A percentile compares a stretch with the other conserved stretches of the same genome.
phyloP scores from a whole-genome alignment of 2,888 invertebrate species.

The Andrena minutula region DNA sequence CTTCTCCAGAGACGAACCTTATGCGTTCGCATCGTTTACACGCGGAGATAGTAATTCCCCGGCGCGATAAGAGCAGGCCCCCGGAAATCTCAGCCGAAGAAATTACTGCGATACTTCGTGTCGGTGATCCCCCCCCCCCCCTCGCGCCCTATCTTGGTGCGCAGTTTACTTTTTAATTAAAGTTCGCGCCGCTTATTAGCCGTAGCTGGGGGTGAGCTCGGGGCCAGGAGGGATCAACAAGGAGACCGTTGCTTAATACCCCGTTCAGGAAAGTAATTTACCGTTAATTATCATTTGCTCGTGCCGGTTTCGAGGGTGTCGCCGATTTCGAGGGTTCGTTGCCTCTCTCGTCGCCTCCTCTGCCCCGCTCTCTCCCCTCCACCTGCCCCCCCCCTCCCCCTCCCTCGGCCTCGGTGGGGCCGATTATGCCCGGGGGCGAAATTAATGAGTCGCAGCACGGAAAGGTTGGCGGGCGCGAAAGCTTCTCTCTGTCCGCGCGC shows the following conservation, averaged over 20 bases:
- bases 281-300: conserved; percentile 63
- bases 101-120: conserved; percentile 38
- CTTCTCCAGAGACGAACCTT: no score
- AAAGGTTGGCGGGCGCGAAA: conserved; percentile 46
- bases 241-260: conserved; percentile 54
- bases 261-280: conserved; percentile 62
- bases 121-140: background rate
- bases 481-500: conserved; percentile 59
- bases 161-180: conserved; percentile 66
- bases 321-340: conserved; percentile 66
- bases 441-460: conserved; percentile 70
- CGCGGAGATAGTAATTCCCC: background rate
- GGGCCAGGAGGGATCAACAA: conserved; percentile 50
- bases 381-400: background rate
- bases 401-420: conserved; percentile 20
- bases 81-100: conserved; percentile 40
- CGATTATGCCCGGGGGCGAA: conserved; percentile 69
- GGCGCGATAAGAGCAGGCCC: conserved; percentile 1
- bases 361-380: background rate
- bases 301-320: conserved; percentile 58
- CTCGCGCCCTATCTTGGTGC: background rate
- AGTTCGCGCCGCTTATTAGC: conserved; percentile 58
- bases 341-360: conserved; percentile 4
- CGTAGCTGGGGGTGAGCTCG: conserved; percentile 22
- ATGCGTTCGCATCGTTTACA: no score